These are phyloP conservation scores for Oncorhynchus clarkii DNA, from an alignment of 2,113 vertebrate genomes.

Conservation along the genomic window DNA sequence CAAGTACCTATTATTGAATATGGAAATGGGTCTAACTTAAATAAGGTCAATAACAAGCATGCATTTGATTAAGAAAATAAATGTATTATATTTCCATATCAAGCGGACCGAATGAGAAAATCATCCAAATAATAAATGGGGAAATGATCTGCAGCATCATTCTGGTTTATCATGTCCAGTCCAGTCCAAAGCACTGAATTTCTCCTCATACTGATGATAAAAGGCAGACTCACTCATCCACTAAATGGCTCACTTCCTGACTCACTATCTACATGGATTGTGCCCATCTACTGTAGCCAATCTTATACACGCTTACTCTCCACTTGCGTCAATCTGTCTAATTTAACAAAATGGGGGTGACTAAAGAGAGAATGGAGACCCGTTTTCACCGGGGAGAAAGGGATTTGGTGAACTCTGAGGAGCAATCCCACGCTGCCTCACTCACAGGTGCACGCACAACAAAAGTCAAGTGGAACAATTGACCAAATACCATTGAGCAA, in stretches of 20 bases:
- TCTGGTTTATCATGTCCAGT: not conserved
- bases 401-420: slow-evolving; percentile 46
- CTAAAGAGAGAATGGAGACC: slow-evolving; percentile 57
- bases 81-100: not conserved
- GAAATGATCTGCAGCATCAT: too few species aligned
- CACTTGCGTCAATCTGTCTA: slow-evolving; percentile 41
- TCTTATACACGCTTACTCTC: slow-evolving; percentile 31
- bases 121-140: not conserved
- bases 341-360: slow-evolving; percentile 68
- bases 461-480: slow-evolving; percentile 74
- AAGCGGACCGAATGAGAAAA: not conserved
- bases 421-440: slow-evolving; percentile 71
- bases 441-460: slow-evolving; percentile 57
- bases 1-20: not conserved
- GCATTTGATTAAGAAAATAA: too few species aligned
- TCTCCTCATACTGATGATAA: not conserved
- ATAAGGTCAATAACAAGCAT: not conserved
- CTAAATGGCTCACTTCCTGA: not conserved
- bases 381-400: slow-evolving; percentile 41
- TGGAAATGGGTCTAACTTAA: not conserved
- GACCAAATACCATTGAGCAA: slow-evolving; percentile 74
- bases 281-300: slow-evolving; percentile 6
- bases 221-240: not conserved
- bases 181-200: not conserved
- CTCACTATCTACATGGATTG: not conserved